Evolutionary conservation across 2,113 vertebrate genomes (phyloP).

Genomic region (Acrocephalus arundinaceus): DNA sequence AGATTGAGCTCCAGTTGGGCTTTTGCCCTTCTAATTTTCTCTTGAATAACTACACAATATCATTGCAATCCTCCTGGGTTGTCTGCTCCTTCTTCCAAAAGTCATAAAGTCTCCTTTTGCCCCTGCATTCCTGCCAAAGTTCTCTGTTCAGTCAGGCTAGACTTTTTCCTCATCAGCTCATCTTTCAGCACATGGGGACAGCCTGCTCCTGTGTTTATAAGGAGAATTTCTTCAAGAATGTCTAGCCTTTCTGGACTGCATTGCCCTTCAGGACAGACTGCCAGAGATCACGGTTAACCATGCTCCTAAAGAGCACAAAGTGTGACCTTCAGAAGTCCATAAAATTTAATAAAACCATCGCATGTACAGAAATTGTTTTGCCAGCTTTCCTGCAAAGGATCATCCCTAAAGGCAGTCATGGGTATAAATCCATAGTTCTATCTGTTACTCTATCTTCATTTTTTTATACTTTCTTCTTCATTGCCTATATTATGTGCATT

Average conservation of each 20-base stretch:
- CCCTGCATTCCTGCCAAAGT: not conserved
- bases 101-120: not conserved
- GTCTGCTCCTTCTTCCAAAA: not conserved
- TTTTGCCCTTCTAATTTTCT: not conserved
- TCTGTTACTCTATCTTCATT: not conserved
- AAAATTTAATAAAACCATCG: not conserved
- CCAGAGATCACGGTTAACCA: not conserved
- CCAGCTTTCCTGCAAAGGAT: not conserved
- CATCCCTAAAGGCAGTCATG: not conserved
- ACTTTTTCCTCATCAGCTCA: not conserved
- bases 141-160: not conserved
- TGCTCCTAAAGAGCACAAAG: not conserved
- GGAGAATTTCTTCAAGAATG: not conserved
- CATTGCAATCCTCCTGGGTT: too few species aligned
- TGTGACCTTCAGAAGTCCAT: not conserved
- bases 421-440: not conserved
- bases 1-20: not conserved
- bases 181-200: fast-evolving
- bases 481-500: not conserved
- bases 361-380: not conserved
- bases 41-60: not conserved
- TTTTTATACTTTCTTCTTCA: not conserved
- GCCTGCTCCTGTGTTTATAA: not conserved
- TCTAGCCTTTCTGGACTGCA: not conserved
- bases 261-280: not conserved